These are phyloP conservation scores for Eulemur albifrons DNA, from an alignment of 2,797 vertebrate genomes.

Conservation along the genomic window DNA sequence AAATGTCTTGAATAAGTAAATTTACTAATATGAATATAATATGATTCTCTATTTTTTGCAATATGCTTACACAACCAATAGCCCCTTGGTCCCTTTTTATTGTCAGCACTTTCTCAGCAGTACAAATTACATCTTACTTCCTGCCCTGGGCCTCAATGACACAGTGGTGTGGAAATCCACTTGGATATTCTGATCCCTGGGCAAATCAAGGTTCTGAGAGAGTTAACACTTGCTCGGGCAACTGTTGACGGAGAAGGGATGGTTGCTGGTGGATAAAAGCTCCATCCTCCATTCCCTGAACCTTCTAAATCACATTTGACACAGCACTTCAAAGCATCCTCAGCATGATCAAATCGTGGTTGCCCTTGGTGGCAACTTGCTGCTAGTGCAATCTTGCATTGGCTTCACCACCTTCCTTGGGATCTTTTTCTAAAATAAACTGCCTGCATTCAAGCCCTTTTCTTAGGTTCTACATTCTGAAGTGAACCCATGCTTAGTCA, in stretches of 20 bases:
- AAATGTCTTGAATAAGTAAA: background rate
- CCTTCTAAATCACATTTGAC: background rate
- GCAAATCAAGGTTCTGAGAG: background rate
- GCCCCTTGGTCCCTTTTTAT: background rate
- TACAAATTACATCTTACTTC: background rate
- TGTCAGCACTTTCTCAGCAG: background rate
- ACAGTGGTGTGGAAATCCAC: background rate
- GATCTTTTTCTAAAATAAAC: background rate
- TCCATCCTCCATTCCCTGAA: background rate
- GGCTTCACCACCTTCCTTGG: background rate
- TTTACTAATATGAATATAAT: background rate
- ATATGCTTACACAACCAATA: background rate
- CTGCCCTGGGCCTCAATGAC: background rate
- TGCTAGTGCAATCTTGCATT: background rate
- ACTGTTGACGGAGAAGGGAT: background rate
- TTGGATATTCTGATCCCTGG: background rate
- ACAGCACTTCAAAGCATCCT: background rate
- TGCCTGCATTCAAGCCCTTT: background rate
- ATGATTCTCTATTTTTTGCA: background rate
- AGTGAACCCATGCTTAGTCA: background rate
- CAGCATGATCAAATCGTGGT: background rate
- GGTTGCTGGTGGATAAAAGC: background rate
- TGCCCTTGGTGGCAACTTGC: background rate
- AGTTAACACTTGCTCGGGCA: background rate
- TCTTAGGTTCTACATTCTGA: background rate